These are phyloP conservation scores for Flexamia atlantica DNA, from an alignment of 2,888 invertebrate genomes.

Conservation along the genomic window DNA sequence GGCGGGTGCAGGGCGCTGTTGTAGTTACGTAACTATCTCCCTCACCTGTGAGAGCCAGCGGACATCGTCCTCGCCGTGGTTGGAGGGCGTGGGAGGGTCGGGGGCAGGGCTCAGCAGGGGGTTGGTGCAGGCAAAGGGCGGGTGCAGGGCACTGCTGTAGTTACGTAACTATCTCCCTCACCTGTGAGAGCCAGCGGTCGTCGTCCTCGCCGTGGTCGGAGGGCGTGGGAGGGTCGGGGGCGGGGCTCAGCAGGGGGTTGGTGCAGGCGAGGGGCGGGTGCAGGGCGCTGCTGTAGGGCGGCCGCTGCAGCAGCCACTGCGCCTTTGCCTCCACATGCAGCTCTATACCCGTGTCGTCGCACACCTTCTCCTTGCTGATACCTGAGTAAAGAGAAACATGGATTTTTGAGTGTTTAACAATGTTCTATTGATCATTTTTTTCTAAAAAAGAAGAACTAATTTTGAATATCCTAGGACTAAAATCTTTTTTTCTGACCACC, in stretches of 20 bases:
- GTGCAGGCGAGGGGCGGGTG: conserved; percentile 86
- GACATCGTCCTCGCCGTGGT: conserved; percentile 78
- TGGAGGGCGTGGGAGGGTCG: conserved; percentile 71
- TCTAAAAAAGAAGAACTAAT: too few relatives aligned
- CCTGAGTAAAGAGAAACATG: conserved; percentile 74
- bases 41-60: conserved; percentile 88
- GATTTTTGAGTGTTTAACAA: too few relatives aligned
- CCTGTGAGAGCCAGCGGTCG: conserved; percentile 93
- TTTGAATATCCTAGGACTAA: too few relatives aligned
- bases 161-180: too few relatives aligned
- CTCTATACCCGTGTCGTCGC: conserved; percentile 92
- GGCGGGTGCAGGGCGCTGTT: too few relatives aligned
- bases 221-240: conserved; percentile 71
- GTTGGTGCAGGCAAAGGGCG: too few relatives aligned
- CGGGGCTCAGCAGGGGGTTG: conserved; percentile 76
- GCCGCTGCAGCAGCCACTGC: conserved; percentile 91
- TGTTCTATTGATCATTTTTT: too few relatives aligned
- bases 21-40: too few relatives aligned
- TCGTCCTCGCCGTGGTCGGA: conserved; percentile 73
- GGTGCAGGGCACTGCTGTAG: too few relatives aligned
- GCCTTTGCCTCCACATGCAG: conserved; percentile 91
- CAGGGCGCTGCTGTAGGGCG: conserved; percentile 78
- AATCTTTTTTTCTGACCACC: too few relatives aligned
- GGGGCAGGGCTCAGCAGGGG: too few relatives aligned
- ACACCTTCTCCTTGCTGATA: conserved; percentile 89